phyloP scores from a whole-genome alignment of 2,888 invertebrate genomes.

The Nemotelus pantherinus region DNA sequence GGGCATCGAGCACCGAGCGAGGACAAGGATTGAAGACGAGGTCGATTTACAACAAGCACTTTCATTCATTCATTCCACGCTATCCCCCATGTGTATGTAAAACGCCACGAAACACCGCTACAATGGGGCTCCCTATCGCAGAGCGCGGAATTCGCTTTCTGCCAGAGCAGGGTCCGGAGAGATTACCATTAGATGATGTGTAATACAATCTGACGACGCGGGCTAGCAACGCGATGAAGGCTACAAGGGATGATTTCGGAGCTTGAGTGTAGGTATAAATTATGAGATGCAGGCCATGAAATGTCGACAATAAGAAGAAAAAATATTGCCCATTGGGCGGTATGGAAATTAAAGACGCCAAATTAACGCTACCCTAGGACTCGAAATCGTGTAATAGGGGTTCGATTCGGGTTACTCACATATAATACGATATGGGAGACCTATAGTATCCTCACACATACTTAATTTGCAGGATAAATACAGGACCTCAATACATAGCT shows the following conservation, averaged over 20 bases:
- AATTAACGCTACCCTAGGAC: too few species aligned
- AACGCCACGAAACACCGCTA: not conserved
- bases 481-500: too few species aligned
- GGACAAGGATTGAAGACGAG: slow-evolving; percentile 7
- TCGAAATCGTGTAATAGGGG: too few species aligned
- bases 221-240: not conserved
- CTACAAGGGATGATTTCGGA: not conserved
- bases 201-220: slow-evolving; percentile 27
- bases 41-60: slow-evolving; percentile 30
- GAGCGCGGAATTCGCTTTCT: slow-evolving; percentile 23
- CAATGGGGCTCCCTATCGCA: not conserved
- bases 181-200: slow-evolving; percentile 22
- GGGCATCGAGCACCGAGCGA: not conserved
- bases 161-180: not conserved
- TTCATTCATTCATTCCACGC: slow-evolving; percentile 42
- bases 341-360: too few species aligned
- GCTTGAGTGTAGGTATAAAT: not conserved
- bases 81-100: not conserved
- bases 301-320: too few species aligned
- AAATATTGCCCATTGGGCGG: too few species aligned
- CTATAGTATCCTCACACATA: too few species aligned
- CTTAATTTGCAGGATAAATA: too few species aligned
- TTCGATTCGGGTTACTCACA: too few species aligned
- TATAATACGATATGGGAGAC: too few species aligned
- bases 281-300: too few species aligned